phyloP scores from a whole-genome alignment of 1,140 invertebrate species.

The Rhopalosiphum maidis region DNA sequence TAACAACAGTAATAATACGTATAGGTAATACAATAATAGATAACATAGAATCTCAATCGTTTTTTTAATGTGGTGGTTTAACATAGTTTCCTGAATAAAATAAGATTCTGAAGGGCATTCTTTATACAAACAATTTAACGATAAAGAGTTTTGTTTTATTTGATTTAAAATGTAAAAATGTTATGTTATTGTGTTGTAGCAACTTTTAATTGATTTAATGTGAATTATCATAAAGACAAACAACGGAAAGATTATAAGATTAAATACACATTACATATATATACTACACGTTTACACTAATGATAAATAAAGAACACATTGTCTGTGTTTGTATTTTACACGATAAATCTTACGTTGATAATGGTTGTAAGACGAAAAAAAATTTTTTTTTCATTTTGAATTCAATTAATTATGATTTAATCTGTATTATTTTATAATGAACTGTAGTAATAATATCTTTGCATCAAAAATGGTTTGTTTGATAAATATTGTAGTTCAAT shows the following conservation, averaged over 20 bases:
- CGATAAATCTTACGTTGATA: not conserved
- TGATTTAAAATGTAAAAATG: not conserved
- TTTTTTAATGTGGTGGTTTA: not conserved
- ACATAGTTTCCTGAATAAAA: not conserved
- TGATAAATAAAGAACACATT: not conserved
- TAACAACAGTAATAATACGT: conserved; percentile 18
- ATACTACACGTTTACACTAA: not conserved
- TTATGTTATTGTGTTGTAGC: not conserved
- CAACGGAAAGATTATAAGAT: conserved; percentile 17
- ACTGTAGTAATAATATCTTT: fast-evolving
- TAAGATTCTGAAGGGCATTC: not conserved
- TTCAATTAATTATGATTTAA: no score
- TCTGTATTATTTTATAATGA: not conserved
- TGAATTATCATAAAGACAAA: not conserved
- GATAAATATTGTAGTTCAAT: not conserved
- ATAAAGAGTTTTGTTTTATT: not conserved
- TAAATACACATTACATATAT: not conserved
- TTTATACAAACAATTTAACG: not conserved
- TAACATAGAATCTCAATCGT: not conserved
- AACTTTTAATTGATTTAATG: not conserved
- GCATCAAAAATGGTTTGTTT: not conserved
- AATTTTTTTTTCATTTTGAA: no score
- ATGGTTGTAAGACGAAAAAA: not conserved
- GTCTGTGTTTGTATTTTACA: not conserved
- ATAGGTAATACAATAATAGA: not conserved